Percentiles rank a stretch among this genome's conserved stretches.
phyloP scores from a whole-genome alignment of 2,797 vertebrate genomes.

The Chelonia mydas region DNA sequence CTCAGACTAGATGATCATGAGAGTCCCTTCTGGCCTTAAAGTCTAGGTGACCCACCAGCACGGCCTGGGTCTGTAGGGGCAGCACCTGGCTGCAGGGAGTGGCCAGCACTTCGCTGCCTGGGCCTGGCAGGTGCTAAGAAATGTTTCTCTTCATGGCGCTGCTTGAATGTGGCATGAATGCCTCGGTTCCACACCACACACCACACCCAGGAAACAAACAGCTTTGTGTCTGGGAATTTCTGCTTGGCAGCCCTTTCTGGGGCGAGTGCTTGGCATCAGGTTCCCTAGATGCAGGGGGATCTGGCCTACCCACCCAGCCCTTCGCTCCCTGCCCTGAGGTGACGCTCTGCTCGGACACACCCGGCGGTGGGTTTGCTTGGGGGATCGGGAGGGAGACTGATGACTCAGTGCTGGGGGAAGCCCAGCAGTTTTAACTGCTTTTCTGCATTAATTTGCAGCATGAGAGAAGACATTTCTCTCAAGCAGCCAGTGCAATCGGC shows the following conservation, averaged over 20 bases:
- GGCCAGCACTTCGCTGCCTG: not conserved
- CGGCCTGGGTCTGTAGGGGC: not conserved
- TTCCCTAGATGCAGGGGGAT: not conserved
- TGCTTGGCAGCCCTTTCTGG: not conserved
- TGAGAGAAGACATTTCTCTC: not conserved
- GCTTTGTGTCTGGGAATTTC: not conserved
- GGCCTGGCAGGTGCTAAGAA: not conserved
- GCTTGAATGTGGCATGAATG: too few relatives aligned
- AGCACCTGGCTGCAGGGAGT: not conserved
- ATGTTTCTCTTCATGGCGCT: not conserved
- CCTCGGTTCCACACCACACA: not conserved
- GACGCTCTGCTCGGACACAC: too few relatives aligned
- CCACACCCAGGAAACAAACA: not conserved
- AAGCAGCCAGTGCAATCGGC: not conserved
- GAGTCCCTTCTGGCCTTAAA: not conserved
- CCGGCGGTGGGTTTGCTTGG: too few relatives aligned
- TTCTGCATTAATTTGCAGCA: not conserved
- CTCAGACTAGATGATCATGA: not conserved
- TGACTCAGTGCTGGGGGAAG: not conserved
- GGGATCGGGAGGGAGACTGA: not conserved
- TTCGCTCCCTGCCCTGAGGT: not conserved
- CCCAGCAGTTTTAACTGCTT: not conserved
- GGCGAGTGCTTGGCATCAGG: not conserved
- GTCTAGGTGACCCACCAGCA: not conserved
- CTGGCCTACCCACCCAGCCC: not conserved